These are phyloP conservation scores for Montipora capricornis DNA, from an alignment of 64 coral and sea anemone species.

Conservation along the genomic window DNA sequence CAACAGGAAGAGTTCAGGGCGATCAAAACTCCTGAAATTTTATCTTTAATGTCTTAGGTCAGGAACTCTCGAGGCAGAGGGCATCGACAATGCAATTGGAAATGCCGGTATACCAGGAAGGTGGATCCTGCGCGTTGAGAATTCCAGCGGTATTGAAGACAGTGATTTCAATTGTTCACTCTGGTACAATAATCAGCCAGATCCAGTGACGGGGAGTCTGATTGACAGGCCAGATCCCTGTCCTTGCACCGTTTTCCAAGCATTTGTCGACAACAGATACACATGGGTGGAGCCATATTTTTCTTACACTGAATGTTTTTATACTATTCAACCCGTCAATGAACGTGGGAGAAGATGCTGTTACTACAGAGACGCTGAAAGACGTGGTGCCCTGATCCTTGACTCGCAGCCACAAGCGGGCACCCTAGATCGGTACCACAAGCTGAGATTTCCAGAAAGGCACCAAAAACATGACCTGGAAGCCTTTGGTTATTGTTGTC, in stretches of 20 bases:
- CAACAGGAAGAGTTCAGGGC: not conserved
- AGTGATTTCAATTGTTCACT: constrained; percentile 19
- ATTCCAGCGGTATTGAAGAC: not conserved
- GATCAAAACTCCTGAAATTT: not conserved
- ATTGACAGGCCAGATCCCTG: constrained; percentile 18
- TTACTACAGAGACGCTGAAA: constrained; percentile 37
- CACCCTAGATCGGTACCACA: not conserved
- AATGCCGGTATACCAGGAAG: constrained; percentile 12
- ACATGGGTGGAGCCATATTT: not conserved
- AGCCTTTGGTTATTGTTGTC: constrained; percentile 35
- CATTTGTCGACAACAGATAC: constrained; percentile 42
- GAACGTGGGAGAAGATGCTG: constrained; percentile 38
- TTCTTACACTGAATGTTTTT: constrained; percentile 24
- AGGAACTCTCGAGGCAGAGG: not conserved
- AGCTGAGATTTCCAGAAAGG: not conserved
- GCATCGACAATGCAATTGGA: not conserved
- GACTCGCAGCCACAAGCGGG: constrained; percentile 42
- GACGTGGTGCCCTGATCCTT: constrained; percentile 23
- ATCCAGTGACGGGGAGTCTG: not conserved
- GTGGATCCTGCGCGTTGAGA: constrained; percentile 43
- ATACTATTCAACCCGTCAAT: not conserved
- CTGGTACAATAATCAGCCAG: not conserved
- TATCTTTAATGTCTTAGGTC: not conserved
- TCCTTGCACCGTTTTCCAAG: constrained; percentile 48
- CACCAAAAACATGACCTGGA: constrained; percentile 21